Evolutionary conservation across 2,888 invertebrate genomes (phyloP), one percentile per base, ranked within the genome.

Genomic region (Pristionchus entomophagus): DNA sequence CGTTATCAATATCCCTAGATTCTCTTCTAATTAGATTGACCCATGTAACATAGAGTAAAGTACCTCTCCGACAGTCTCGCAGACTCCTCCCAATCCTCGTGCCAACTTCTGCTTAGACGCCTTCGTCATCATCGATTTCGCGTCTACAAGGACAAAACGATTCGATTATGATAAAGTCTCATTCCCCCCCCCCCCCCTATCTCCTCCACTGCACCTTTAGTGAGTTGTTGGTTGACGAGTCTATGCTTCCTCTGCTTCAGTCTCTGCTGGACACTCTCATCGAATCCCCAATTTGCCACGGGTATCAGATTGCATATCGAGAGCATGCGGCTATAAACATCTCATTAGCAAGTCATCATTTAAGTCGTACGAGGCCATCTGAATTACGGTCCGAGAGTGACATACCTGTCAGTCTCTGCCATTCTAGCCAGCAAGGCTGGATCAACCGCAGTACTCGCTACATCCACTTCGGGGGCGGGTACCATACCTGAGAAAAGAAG

Each of bases 271-370:
- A 89, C 89, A 35, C 87, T 87, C 26, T 91, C 89, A 73, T 90
- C 91, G 69, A 91, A 91, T 29, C 91, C 91, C 91, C 91, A 92
- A 65, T 85, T 86, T 12, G 73, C 78, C 3, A 89, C 85, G 5
- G 91, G 91, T 51, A 91, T 88, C 51, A 90, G 77, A 49, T 35
- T 41, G 38, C 51, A 51, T 14, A 85, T 59, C 29, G 73, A 73
- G 51, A 85, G 77, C 51, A 85, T 53, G 29, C 77, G 85, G 19
- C 85, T 84, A 32, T 19, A 38, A 59, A 38, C 6, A 6, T 10
- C 45, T 45, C 45, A 45, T 45, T 22, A 59, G 22, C 26, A 51
- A 19, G 19, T 51, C 12, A 17, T 51, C 19, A 51, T 19, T 17
- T 12, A 17, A 19, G 53, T 51, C 12, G 12, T 51, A 51, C 19